Conservation (phyloP, 1,140 invertebrate genomes). For the Arctopsyche grandis region DNA sequence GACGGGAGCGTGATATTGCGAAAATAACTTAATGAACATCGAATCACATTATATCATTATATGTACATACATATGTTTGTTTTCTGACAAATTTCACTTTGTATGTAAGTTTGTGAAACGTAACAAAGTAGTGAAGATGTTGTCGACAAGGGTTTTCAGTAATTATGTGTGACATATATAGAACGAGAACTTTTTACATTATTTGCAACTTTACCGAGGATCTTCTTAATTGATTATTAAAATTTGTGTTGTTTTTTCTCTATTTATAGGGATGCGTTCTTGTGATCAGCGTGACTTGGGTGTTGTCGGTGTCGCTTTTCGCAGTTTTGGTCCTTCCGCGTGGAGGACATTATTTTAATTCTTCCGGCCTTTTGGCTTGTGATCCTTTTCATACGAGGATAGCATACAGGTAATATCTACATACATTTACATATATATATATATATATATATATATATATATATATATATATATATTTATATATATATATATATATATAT, state of each 20-base stretch:
- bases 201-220: too few relatives aligned
- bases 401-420: constrained; percentile 69
- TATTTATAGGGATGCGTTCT: constrained; percentile 79
- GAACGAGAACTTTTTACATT: neutral
- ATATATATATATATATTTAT: neutral
- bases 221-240: neutral
- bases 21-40: constrained; percentile 5
- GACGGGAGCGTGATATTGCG: neutral
- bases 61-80: neutral
- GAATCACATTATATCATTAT: constrained; percentile 18
- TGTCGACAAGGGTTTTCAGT: neutral
- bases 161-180: neutral
- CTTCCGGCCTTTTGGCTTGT: constrained; percentile 83
- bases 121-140: neutral
- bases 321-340: constrained; percentile 80
- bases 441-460: too few relatives aligned
- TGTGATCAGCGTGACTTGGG: constrained; percentile 84
- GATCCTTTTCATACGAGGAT: constrained; percentile 84
- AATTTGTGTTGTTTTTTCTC: constrained; percentile 11
- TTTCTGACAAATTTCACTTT: neutral
- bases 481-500: neutral
- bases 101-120: neutral
- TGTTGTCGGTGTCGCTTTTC: constrained; percentile 82
- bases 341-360: constrained; percentile 87
- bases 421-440: neutral